Base-by-base conservation (phyloP, 2,113 vertebrate species). In the Rhizomys pruinosus region DNA sequence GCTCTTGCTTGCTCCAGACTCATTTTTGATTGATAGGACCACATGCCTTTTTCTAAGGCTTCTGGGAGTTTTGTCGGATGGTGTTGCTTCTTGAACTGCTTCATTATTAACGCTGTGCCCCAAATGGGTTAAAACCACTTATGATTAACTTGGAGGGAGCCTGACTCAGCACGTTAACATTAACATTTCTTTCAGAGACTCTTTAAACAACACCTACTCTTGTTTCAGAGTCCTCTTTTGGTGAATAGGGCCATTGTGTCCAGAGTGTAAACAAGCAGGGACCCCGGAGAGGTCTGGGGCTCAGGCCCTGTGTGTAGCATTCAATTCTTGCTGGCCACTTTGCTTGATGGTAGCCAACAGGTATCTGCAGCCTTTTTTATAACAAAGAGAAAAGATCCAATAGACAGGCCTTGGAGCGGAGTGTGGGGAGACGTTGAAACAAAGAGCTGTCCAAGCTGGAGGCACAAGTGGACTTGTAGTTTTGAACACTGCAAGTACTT, bases 191-290 rank as follows among this genome's bases (percentile, higher is more conserved):
- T 93, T 91, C 57, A 32, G 80, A 92, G 76, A 77, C 68, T 9
- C 25, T 93, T 94, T 89, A 52, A 37, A 71, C 44, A 82, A 74
- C 85, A 89, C 82, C 82, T 89, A 19, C 80, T 96, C 10, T 0
- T 0, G 29, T 96, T 96, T 94, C 78, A 16, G 68, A 74, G 71
- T 37, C 82, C 66, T 20, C 4, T 3, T n/a, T 79, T 5, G 3
- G 7, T 96, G 85, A 97, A 94, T 55, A 37, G 55, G n/a, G 22
- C 84, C 44, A 39, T 90, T 95, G 94, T 95, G 44, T 68, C 42
- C 34, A 6, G 1, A 0, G 32, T 12, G 29, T 55, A 79, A 81
- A 77, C 47, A 44, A n/a, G 42, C 5, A 2, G 59, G 72, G 64
- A 80, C 61, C 47, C 27, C 22, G n/a, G 47, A 73, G 47, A 66